phyloP scores from a whole-genome alignment of 2,888 invertebrate genomes.

The Calephelis perditalis region DNA sequence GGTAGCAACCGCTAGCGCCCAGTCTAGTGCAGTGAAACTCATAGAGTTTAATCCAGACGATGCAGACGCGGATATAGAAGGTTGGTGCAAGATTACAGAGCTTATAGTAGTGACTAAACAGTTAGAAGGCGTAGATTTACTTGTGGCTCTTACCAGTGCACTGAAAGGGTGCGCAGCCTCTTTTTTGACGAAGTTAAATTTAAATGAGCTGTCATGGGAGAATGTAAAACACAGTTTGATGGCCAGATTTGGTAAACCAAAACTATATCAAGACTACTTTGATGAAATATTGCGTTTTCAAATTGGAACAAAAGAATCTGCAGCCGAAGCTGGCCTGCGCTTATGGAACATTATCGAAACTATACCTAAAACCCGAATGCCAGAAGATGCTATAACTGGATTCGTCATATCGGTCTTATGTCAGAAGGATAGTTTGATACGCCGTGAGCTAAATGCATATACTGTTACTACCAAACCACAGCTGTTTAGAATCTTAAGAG shows the following conservation, averaged over 20 bases:
- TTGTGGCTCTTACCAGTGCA: conserved; percentile 15
- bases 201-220: no score
- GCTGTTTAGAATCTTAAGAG: conserved; percentile 26
- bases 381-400: conserved; percentile 21
- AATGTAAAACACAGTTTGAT: not conserved
- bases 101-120: conserved; percentile 21
- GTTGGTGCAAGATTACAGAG: conserved; percentile 31
- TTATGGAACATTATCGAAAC: no score
- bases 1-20: no score
- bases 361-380: conserved; percentile 20
- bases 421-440: no score
- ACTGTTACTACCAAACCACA: conserved; percentile 23
- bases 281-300: no score
- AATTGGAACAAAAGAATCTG: no score
- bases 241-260: no score
- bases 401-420: no score
- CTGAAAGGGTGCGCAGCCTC: conserved; percentile 32
- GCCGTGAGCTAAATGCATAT: conserved; percentile 25
- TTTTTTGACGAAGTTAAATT: conserved; percentile 7
- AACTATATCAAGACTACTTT: no score
- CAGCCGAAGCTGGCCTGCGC: no score
- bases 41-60: conserved; percentile 28
- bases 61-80: conserved; percentile 29
- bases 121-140: no score
- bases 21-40: no score